Conservation (phyloP, 1,140 invertebrate genomes). For the Halyomorpha halys region DNA sequence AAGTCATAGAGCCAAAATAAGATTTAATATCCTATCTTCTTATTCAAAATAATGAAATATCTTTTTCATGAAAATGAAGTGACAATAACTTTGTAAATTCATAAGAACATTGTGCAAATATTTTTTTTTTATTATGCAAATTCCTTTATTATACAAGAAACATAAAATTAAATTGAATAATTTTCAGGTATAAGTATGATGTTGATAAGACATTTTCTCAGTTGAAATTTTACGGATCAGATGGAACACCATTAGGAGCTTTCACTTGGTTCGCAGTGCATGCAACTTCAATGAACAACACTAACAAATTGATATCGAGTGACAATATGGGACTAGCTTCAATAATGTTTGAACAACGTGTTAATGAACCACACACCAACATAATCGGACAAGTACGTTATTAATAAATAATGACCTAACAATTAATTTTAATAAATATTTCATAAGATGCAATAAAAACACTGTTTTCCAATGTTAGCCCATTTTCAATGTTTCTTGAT, state of each 20-base stretch:
- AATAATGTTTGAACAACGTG: constrained; percentile 65
- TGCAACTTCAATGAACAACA: constrained; percentile 91
- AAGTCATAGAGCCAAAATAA: too few species aligned
- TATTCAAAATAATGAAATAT: too few species aligned
- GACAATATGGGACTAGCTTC: constrained; percentile 90
- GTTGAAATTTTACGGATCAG: constrained; percentile 54
- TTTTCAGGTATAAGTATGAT: constrained; percentile 59
- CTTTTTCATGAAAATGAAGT: too few species aligned
- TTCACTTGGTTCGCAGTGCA: constrained; percentile 93
- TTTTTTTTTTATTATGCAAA: too few species aligned
- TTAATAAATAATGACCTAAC: constrained; percentile 30
- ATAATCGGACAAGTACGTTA: constrained; percentile 31
- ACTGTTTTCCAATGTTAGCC: too few species aligned
- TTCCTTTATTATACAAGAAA: too few species aligned
- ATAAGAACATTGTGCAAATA: too few species aligned
- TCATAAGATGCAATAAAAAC: too few species aligned
- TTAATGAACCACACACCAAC: constrained; percentile 43
- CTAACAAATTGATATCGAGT: constrained; percentile 74
- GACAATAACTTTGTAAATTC: too few species aligned
- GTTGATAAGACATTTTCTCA: constrained; percentile 77
- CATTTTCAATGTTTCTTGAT: too few species aligned
- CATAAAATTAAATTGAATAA: background rate
- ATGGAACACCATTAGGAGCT: constrained; percentile 52
- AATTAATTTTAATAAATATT: too few species aligned
- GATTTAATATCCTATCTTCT: too few species aligned